Evolutionary conservation across 1,140 invertebrate species (phyloP), one percentile per base, ranked within the genome.

Genomic region (Amphibalanus amphitrite): DNA sequence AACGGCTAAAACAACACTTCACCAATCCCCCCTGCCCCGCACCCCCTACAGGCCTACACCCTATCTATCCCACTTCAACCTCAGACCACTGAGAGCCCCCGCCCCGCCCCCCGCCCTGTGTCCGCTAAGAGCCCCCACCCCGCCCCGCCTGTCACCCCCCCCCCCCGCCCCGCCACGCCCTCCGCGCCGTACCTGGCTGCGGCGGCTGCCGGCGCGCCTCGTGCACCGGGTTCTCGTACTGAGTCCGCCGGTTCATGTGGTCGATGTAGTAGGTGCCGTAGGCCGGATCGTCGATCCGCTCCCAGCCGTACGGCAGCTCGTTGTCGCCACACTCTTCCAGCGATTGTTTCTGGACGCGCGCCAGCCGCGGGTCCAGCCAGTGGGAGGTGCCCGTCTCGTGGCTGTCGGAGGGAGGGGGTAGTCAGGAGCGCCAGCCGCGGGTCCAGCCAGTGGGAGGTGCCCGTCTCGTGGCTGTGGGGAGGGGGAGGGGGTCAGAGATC

Each of bases 241-340:
- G 96, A 1, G 97, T 99, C 77, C 91, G 84, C 78, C 95, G 86
- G 82, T 98, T 98, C 0, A 98, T 93, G 84, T 99, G 97, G 81
- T 99, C 96, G 70, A 99, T 98, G 81, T 96, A 99, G 78, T 98
- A 99, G 65, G 93, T 96, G 25, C 97, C 97, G 82, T 98, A 98
- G 78, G 95, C 86, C 47, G 94, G 93, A 82, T 98, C 97, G 74
- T 96, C 93, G 33, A 98, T 97, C 82, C 93, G 89, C 79, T 98
- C 97, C 97, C 97, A 99, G n/a, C 97, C 97, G 80, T 93, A 96
- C 0, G 97, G 97, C 72, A 99, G 82, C 80, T 97, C 94, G 80
- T 95, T 90, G 77, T 95, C 92, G 25, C 88, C 84, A 80, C 92
- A 95, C 79, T 96, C 93, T 79, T 93, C 90, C 0, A 95, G 82